Conservation (phyloP, 1,140 invertebrate genomes). For the Pseudoatta argentina region DNA sequence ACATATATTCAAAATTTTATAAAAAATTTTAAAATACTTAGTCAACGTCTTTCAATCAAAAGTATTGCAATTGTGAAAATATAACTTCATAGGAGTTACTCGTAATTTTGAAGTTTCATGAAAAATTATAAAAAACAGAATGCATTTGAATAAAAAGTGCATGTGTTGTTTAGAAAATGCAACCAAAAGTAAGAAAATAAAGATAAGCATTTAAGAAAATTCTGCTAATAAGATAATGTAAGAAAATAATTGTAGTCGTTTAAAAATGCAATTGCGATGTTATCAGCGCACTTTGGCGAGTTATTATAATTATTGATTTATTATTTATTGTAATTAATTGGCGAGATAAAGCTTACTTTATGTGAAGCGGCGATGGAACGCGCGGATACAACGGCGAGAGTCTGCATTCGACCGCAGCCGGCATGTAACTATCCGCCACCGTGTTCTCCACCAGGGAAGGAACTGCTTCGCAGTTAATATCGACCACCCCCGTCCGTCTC, state of each 20-base stretch:
- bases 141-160: background rate
- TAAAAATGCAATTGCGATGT: background rate
- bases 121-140: background rate
- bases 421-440: conserved; percentile 80
- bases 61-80: background rate
- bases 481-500: conserved; percentile 76
- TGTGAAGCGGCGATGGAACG: conserved; percentile 6
- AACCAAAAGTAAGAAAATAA: background rate
- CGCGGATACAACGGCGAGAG: background rate
- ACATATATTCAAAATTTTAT: background rate
- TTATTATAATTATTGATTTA: background rate
- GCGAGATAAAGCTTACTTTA: conserved; percentile 6
- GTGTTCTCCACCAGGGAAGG: conserved; percentile 74
- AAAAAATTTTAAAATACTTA: background rate
- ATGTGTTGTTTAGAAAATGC: background rate
- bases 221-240: background rate
- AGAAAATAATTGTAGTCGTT: background rate
- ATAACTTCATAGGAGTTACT: background rate
- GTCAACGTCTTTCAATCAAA: background rate
- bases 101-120: background rate
- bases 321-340: background rate
- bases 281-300: background rate
- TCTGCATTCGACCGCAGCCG: conserved; percentile 71
- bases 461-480: conserved; percentile 79
- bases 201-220: background rate